phyloP scores from a whole-genome alignment of 1,140 invertebrate genomes.

The Heliconius himera region DNA sequence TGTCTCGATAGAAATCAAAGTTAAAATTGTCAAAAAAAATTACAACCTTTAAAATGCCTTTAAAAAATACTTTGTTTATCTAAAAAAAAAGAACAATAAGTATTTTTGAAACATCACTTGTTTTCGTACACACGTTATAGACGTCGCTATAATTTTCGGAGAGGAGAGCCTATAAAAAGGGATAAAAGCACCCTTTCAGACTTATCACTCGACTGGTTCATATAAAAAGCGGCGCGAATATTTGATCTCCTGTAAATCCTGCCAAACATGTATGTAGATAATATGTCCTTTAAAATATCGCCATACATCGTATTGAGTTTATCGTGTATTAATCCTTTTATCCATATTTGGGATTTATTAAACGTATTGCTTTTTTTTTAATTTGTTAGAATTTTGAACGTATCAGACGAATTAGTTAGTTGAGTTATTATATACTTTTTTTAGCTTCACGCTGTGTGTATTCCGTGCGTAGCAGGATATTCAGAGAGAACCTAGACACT shows the following conservation, averaged over 20 bases:
- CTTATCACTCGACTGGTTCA: constrained; percentile 31
- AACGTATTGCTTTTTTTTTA: neutral
- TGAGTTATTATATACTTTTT: too few relatives aligned
- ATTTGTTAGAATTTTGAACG: neutral
- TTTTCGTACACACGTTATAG: neutral
- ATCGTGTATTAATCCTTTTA: neutral
- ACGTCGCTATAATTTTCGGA: constrained; percentile 12
- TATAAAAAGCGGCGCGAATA: constrained; percentile 29
- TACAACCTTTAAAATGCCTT: neutral
- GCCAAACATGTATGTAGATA: constrained; percentile 11
- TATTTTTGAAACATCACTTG: neutral
- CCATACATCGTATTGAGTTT: neutral
- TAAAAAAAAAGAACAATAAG: neutral
- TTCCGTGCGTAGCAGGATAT: too few relatives aligned
- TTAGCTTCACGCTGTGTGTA: too few relatives aligned
- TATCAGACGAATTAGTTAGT: neutral
- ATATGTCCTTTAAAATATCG: neutral
- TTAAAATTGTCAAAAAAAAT: neutral
- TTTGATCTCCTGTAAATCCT: constrained; percentile 33
- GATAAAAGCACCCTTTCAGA: constrained; percentile 26
- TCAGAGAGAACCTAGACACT: too few relatives aligned
- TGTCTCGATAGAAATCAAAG: too few relatives aligned
- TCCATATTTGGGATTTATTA: neutral
- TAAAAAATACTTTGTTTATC: neutral
- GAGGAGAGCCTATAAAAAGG: constrained; percentile 21